Evolutionary conservation across 2,888 invertebrate genomes (phyloP).

Genomic region (Dascillus cervinus): DNA sequence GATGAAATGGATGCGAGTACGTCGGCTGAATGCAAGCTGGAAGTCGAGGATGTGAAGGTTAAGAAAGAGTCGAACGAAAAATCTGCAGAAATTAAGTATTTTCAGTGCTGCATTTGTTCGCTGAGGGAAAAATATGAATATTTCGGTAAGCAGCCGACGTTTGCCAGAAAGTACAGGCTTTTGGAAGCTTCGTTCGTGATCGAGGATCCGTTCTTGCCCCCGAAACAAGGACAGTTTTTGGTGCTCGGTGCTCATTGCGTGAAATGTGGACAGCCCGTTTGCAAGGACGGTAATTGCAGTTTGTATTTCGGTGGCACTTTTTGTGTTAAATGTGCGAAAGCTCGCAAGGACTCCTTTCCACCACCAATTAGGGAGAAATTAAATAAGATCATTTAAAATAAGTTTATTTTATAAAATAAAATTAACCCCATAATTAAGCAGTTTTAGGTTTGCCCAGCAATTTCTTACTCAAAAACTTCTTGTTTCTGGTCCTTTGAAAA

Average conservation of each 20-base stretch:
- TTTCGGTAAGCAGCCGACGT: conserved; percentile 67
- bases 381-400: conserved; percentile 26
- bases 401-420: too few relatives aligned
- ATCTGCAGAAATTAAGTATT: conserved; percentile 35
- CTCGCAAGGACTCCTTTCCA: conserved; percentile 57
- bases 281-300: conserved; percentile 68
- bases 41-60: too few relatives aligned
- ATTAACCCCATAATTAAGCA: too few relatives aligned
- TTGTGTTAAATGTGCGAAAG: conserved; percentile 63
- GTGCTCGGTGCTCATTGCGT: conserved; percentile 71
- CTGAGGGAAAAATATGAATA: conserved; percentile 67
- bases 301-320: conserved; percentile 68
- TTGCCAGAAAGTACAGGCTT: conserved; percentile 58
- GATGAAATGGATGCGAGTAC: too few relatives aligned
- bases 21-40: too few relatives aligned
- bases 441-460: too few relatives aligned
- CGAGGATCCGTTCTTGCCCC: conserved; percentile 77
- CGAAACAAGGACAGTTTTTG: conserved; percentile 66
- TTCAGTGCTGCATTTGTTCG: conserved; percentile 58
- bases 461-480: too few relatives aligned
- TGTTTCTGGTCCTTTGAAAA: too few relatives aligned
- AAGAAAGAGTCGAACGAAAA: conserved; percentile 27
- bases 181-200: conserved; percentile 70
- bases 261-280: conserved; percentile 60
- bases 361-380: conserved; percentile 58